A percentile compares a stretch with the other conserved stretches of the same genome.
Evolutionary conservation across 1,140 invertebrate species (phyloP).

Genomic region (Carposina sasakii): DNA sequence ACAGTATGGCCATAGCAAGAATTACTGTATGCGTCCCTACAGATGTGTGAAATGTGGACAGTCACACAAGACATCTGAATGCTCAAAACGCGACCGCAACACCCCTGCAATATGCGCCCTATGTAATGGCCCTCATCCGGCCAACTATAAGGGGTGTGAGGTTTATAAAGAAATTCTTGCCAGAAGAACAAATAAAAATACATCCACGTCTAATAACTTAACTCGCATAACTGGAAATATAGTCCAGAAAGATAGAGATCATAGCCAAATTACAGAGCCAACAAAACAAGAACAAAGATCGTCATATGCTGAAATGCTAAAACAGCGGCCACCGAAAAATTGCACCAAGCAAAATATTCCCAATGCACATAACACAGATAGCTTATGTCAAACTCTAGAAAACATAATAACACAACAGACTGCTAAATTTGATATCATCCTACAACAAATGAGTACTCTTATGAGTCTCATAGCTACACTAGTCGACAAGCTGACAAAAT

Average conservation of each 20-base stretch:
- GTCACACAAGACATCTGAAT: slow-evolving; percentile 12
- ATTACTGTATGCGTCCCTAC: slow-evolving; percentile 23
- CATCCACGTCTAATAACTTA: not conserved
- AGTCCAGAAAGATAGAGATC: not conserved
- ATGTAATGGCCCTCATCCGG: slow-evolving; percentile 9
- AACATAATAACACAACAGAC: slow-evolving; percentile 18
- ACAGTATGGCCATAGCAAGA: slow-evolving; percentile 26
- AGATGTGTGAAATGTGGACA: slow-evolving; percentile 21
- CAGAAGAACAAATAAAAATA: not conserved
- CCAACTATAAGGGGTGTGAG: slow-evolving; percentile 6
- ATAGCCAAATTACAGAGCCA: not conserved
- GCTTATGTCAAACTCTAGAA: slow-evolving; percentile 3
- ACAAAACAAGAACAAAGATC: not conserved
- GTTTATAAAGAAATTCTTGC: slow-evolving; percentile 1
- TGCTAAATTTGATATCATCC: slow-evolving; percentile 23
- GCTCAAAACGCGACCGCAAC: slow-evolving; percentile 15
- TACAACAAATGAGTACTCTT: slow-evolving; percentile 32
- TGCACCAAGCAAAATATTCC: not conserved
- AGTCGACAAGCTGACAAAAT: slow-evolving; percentile 20
- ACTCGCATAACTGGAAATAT: not conserved
- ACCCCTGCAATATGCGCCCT: slow-evolving; percentile 14
- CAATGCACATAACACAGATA: not conserved
- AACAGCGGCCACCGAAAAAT: no score
- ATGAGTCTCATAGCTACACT: slow-evolving; percentile 25
- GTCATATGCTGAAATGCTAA: no score